Conservation (phyloP, 2,113 vertebrate species). For the Oceanites oceanicus region DNA sequence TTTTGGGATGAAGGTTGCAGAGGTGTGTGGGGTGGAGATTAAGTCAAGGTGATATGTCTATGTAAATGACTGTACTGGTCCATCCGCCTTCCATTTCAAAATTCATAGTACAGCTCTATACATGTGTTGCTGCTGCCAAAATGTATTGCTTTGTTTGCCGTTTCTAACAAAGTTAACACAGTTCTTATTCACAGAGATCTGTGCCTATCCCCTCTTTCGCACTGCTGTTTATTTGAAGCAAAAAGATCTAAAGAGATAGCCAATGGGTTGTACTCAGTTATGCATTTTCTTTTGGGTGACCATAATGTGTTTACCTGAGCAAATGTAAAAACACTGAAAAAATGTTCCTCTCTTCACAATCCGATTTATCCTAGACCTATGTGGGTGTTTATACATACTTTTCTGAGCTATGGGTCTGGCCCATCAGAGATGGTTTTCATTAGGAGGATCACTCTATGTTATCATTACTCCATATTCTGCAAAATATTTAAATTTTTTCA, state of each 20-base stretch:
- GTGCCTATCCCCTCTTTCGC: background rate
- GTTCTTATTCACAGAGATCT: background rate
- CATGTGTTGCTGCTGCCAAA: background rate
- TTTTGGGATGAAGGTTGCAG: background rate
- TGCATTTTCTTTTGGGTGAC: background rate
- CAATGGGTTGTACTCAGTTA: background rate
- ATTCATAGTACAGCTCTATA: background rate
- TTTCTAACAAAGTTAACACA: background rate
- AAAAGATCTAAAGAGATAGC: background rate
- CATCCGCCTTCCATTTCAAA: background rate
- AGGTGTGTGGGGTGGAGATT: background rate
- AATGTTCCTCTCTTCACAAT: background rate
- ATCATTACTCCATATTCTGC: background rate
- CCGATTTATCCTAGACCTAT: background rate
- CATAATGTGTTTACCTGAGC: background rate
- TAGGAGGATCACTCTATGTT: background rate
- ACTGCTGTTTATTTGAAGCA: background rate
- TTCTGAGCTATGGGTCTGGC: background rate
- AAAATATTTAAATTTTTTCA: background rate
- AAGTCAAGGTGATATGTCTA: background rate
- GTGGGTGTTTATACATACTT: background rate
- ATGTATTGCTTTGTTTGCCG: background rate
- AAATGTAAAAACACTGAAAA: background rate
- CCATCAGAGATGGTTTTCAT: background rate
- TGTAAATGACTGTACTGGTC: background rate